Evolutionary conservation across 35 echinoderm and acorn worm species (phyloP).

Genomic region (Acanthaster planci): DNA sequence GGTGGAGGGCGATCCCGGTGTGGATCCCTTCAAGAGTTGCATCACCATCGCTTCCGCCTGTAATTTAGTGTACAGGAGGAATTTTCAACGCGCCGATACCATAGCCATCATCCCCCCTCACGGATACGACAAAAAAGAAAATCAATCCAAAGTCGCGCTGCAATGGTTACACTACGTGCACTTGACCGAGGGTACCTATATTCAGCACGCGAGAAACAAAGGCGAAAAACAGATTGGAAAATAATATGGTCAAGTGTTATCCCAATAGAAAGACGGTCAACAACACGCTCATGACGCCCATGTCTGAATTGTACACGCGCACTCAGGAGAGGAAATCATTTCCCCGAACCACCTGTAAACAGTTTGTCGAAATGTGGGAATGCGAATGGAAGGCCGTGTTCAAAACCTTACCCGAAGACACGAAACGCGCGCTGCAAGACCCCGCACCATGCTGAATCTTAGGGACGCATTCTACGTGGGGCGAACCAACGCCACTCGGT

Average conservation of each 20-base stretch:
- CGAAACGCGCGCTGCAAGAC: slow-evolving; percentile 4
- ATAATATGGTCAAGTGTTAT: slow-evolving; percentile 55
- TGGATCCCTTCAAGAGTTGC: slow-evolving; percentile 59
- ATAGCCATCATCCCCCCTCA: slow-evolving; percentile 56
- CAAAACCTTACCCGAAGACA: neutral
- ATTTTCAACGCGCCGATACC: slow-evolving; percentile 43
- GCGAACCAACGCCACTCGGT: slow-evolving; percentile 52
- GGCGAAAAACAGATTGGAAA: slow-evolving; percentile 39
- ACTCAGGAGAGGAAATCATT: too few species aligned
- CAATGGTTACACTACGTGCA: slow-evolving; percentile 55
- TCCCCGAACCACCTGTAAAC: too few species aligned
- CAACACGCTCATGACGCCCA: neutral
- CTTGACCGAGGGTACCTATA: slow-evolving; percentile 31
- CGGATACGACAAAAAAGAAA: slow-evolving; percentile 20
- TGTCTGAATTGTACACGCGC: slow-evolving; percentile 35
- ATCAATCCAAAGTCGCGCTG: slow-evolving; percentile 43
- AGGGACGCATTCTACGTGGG: slow-evolving; percentile 69
- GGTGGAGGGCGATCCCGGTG: neutral
- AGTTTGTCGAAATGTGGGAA: too few species aligned
- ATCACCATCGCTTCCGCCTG: slow-evolving; percentile 75
- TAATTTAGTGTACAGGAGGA: slow-evolving; percentile 57
- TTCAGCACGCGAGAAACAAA: slow-evolving; percentile 64
- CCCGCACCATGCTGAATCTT: slow-evolving; percentile 25
- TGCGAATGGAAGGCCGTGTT: too few species aligned
- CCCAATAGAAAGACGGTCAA: slow-evolving; percentile 24